Evolutionary conservation across 64 coral and sea anemone genomes (phyloP).

Genomic region (Stichodactyla helianthus): DNA sequence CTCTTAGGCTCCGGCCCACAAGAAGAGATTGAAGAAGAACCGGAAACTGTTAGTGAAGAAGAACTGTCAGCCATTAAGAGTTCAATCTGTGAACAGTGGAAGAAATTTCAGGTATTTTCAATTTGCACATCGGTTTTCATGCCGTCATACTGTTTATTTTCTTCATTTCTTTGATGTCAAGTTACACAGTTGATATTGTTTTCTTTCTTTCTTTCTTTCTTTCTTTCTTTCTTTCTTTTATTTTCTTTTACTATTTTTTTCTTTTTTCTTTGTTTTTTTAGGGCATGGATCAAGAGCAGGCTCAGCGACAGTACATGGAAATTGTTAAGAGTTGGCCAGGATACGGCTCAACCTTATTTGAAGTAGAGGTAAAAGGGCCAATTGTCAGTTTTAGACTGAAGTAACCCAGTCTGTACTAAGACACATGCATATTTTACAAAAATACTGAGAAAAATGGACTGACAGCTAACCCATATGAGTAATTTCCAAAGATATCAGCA

Average conservation of each 20-base stretch:
- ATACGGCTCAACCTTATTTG: slow-evolving; percentile 90
- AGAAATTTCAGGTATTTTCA: slow-evolving; percentile 35
- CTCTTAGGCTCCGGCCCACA: background rate
- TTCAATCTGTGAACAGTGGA: slow-evolving; percentile 86
- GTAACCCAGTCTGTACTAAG: too few relatives aligned
- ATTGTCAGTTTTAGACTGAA: background rate
- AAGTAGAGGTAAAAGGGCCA: slow-evolving; percentile 73
- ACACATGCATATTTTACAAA: too few relatives aligned
- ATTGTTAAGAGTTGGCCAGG: slow-evolving; percentile 50
- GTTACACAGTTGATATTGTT: too few relatives aligned
- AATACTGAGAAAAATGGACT: too few relatives aligned
- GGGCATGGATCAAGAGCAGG: slow-evolving; percentile 53
- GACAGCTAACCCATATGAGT: too few relatives aligned
- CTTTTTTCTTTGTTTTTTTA: background rate
- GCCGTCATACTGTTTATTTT: too few relatives aligned
- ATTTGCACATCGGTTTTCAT: background rate
- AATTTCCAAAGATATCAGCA: too few relatives aligned
- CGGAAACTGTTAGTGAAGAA: slow-evolving; percentile 43
- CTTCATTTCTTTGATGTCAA: too few relatives aligned
- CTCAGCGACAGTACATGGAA: slow-evolving; percentile 94
- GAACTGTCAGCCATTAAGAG: slow-evolving; percentile 67
- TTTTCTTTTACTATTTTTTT: background rate
- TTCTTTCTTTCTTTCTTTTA: background rate
- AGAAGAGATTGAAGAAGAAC: slow-evolving; percentile 27
- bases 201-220: background rate